Conservation (phyloP, 2,113 vertebrate species). For the Scopus umbretta region DNA sequence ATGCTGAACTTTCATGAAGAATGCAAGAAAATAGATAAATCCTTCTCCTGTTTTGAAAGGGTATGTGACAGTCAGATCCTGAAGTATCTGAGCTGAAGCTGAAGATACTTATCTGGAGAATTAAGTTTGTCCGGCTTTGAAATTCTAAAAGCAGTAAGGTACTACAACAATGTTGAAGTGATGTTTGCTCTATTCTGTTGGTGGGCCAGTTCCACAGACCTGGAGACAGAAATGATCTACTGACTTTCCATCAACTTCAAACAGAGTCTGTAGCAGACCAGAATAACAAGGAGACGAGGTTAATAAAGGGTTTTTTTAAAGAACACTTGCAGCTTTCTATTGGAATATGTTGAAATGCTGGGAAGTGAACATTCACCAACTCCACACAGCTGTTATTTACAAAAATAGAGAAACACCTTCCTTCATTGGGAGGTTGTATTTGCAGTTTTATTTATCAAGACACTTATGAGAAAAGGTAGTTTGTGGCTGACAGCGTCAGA, state of each 20-base stretch:
- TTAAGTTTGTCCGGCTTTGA: neutral
- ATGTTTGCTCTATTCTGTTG: neutral
- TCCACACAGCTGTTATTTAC: constrained; percentile 46
- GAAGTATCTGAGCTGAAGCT: neutral
- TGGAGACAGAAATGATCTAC: neutral
- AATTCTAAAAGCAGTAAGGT: neutral
- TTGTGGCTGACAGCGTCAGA: neutral
- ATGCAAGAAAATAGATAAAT: neutral
- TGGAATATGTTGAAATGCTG: neutral
- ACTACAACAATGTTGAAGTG: neutral
- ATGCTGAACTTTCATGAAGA: neutral
- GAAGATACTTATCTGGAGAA: neutral
- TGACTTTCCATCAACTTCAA: neutral
- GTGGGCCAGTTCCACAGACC: neutral
- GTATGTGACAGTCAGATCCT: neutral
- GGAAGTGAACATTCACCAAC: constrained; percentile 10
- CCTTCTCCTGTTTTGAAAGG: neutral
- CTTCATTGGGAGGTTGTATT: neutral
- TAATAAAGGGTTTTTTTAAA: neutral
- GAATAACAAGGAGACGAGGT: neutral
- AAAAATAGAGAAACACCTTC: constrained; percentile 26
- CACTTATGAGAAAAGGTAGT: neutral
- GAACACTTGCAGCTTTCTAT: neutral
- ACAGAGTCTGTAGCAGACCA: neutral
- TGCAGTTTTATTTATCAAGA: constrained; percentile 13